phyloP scores from a whole-genome alignment of 2,113 vertebrate genomes.

The Prolemur simus region DNA sequence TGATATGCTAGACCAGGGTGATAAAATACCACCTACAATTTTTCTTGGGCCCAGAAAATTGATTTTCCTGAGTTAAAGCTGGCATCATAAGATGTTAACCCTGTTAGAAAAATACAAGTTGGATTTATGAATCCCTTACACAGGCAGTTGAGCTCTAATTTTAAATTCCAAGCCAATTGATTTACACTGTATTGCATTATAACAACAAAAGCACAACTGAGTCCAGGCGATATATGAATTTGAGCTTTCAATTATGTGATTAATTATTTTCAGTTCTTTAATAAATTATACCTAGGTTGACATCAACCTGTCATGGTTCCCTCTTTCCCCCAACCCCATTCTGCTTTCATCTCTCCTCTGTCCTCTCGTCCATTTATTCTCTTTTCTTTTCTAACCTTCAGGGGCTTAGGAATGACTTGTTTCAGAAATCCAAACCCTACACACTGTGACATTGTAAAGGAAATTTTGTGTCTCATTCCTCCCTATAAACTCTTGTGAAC shows the following conservation, averaged over 20 bases:
- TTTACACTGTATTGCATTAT: slow-evolving; percentile 59
- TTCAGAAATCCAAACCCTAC: slow-evolving; percentile 3
- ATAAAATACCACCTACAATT: slow-evolving; percentile 13
- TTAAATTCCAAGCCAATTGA: slow-evolving; percentile 62
- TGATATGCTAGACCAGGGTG: neutral
- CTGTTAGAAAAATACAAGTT: slow-evolving; percentile 71
- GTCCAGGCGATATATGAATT: slow-evolving; percentile 42
- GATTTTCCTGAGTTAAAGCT: slow-evolving; percentile 47
- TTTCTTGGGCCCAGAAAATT: slow-evolving; percentile 55
- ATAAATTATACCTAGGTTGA: neutral
- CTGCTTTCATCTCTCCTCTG: neutral
- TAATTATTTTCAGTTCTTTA: slow-evolving; percentile 53
- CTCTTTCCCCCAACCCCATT: neutral
- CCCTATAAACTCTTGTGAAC: neutral
- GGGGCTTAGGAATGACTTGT: neutral
- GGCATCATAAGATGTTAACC: slow-evolving; percentile 60
- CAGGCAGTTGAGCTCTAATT: slow-evolving; percentile 67
- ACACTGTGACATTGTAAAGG: neutral
- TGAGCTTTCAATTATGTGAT: slow-evolving; percentile 52
- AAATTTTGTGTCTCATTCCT: neutral
- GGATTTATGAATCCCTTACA: slow-evolving; percentile 63
- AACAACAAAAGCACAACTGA: slow-evolving; percentile 42
- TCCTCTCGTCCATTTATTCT: neutral
- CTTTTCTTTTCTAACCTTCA: neutral
- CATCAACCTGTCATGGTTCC: neutral